Base-by-base conservation (phyloP, 2,797 vertebrate species). In the Micromesistius poutassou region DNA sequence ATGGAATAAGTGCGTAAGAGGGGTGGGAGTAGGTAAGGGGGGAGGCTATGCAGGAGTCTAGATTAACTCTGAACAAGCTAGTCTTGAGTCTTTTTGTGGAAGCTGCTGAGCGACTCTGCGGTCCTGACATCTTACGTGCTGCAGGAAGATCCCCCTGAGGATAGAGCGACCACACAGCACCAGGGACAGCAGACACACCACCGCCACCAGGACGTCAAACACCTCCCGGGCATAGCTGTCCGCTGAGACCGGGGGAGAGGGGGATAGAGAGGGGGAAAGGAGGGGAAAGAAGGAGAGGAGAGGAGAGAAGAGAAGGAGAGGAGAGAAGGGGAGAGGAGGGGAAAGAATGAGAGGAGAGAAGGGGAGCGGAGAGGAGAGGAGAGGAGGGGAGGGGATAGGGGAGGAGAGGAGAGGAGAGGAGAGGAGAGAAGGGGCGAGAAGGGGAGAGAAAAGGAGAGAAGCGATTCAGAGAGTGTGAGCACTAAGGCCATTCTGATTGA, bases 141-240 rank as follows among this genome's bases (percentile, higher is more conserved):
- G 96, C 80, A 98, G 93, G 30, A 94, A 71, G 83, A 98, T 78
- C 16, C 97, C 97, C 35, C 95, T 92, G 80, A 97, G 62, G 88
- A 98, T 94, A 42, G 97, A 98, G 82, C 97, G 96, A 0, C 94
- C 93, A 0, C 97, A 98, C 42, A 98, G 93, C 85, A 96, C 62
- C 84, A 98, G 94, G 16, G 97, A 98, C 75, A 97, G 85, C 8
- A 93, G 78, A 38, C 97, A 98, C 9, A 94, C 92, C 0, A 95
- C 74, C 0, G 96, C 93, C 80, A 98, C 95, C 0, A 96, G 2
- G 73, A 97, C 84, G 0, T 98, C 97, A 0, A 98, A 96, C 22
- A 95, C 88, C 80, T 96, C 92, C 5, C 94, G 93, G 0, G 93
- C 92, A 16, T 95, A 94, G 80, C 90, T 97, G 87, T 97, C 95